Percentiles rank a stretch among this genome's conserved stretches.
Conservation (phyloP, 2,888 invertebrate species). For the Nomada lathburiana region DNA sequence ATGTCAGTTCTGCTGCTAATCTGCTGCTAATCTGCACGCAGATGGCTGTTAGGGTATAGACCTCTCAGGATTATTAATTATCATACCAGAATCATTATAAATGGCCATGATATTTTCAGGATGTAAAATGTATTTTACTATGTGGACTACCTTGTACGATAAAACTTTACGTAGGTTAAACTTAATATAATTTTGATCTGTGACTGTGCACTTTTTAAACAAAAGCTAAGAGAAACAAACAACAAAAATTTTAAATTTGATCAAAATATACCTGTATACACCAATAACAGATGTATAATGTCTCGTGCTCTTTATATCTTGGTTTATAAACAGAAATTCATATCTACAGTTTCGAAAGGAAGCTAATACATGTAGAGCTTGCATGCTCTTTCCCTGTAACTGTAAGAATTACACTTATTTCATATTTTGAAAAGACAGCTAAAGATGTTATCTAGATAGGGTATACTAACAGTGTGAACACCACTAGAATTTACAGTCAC, state of each 20-base stretch:
- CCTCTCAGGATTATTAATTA: no score
- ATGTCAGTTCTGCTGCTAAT: no score
- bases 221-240: no score
- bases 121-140: no score
- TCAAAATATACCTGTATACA: constrained; percentile 91
- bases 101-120: no score
- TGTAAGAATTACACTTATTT: constrained; percentile 78
- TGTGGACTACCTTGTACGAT: no score
- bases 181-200: no score
- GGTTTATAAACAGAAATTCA: constrained; percentile 98
- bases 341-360: constrained; percentile 93
- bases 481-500: constrained; percentile 92
- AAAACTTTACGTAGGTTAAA: no score
- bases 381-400: constrained; percentile 94
- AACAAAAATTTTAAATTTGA: neutral
- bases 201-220: neutral
- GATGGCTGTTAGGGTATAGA: no score
- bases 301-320: constrained; percentile 92
- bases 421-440: constrained; percentile 8
- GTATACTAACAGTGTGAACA: constrained; percentile 88
- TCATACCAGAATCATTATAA: no score
- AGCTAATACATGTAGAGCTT: constrained; percentile 95
- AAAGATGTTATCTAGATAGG: neutral
- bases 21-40: no score
- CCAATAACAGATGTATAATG: constrained; percentile 96